Evolutionary conservation across 2,113 vertebrate species (phyloP).

Genomic region (Octodon degus): DNA sequence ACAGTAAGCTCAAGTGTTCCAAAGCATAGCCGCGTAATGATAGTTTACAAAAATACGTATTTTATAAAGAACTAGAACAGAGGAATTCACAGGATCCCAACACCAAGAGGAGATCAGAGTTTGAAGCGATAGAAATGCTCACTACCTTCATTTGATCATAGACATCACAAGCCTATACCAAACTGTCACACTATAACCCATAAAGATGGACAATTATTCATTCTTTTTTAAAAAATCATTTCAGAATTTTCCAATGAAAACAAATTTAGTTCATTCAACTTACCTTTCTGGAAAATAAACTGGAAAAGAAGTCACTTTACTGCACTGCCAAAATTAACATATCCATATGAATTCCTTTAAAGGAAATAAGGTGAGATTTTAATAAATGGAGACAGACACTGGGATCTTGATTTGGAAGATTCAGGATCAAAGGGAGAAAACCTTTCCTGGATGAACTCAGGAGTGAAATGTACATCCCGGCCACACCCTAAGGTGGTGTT

Average conservation of each 20-base stretch:
- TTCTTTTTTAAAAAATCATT: neutral
- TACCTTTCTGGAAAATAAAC: slow-evolving; percentile 13
- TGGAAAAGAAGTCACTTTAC: neutral
- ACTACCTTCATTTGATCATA: neutral
- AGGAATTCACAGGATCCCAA: neutral
- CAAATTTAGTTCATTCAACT: neutral
- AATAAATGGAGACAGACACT: neutral
- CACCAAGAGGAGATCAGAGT: neutral
- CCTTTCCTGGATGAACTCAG: neutral
- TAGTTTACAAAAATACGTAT: neutral
- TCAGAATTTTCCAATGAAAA: neutral
- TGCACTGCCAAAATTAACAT: neutral
- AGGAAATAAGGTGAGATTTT: neutral
- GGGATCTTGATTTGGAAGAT: neutral
- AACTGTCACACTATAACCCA: neutral
- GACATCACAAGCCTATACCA: neutral
- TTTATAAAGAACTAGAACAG: neutral
- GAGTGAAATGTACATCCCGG: neutral
- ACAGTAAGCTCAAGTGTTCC: too few relatives aligned
- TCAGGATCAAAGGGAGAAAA: neutral
- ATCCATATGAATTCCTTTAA: neutral
- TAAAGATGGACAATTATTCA: neutral
- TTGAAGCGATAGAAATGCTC: neutral
- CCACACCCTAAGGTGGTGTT: neutral
- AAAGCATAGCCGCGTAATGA: neutral